Conservation (phyloP, 2,888 invertebrate genomes). For the Tetragonisca angustula region DNA sequence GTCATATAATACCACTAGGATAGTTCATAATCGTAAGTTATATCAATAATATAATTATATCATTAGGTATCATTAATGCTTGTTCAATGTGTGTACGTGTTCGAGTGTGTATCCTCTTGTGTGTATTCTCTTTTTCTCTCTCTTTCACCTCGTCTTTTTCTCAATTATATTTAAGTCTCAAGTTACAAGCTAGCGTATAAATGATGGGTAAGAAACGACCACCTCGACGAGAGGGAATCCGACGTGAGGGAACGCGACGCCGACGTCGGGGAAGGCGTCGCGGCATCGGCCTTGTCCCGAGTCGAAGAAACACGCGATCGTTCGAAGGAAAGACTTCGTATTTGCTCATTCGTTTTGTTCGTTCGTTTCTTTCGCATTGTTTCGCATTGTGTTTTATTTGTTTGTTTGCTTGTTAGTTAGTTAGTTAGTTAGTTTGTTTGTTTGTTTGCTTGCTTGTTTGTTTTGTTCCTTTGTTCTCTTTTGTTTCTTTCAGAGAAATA, state of each 20-base stretch:
- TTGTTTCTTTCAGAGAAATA: slow-evolving; percentile 6
- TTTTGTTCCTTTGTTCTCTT: neutral
- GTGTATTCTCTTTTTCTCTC: slow-evolving; percentile 40
- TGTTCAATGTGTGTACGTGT: slow-evolving; percentile 68
- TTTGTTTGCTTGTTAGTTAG: neutral
- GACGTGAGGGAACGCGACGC: slow-evolving; percentile 41
- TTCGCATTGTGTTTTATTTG: neutral
- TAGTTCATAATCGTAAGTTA: slow-evolving; percentile 83
- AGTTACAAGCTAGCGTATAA: slow-evolving; percentile 83
- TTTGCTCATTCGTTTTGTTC: neutral
- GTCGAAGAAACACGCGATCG: slow-evolving; percentile 59
- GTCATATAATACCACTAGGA: slow-evolving; percentile 83
- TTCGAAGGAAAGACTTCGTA: slow-evolving; percentile 57
- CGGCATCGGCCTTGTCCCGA: slow-evolving; percentile 54
- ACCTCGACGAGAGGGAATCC: slow-evolving; percentile 73
- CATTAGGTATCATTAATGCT: slow-evolving; percentile 82
- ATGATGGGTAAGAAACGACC: slow-evolving; percentile 84
- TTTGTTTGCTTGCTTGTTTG: neutral
- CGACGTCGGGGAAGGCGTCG: slow-evolving; percentile 47
- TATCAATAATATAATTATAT: slow-evolving; percentile 84
- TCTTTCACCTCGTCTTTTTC: slow-evolving; percentile 61
- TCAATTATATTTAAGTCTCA: slow-evolving; percentile 77
- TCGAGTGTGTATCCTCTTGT: slow-evolving; percentile 61
- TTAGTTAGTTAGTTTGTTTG: neutral
- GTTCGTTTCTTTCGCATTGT: neutral